Percentiles rank a stretch among this genome's conserved stretches.
These are phyloP conservation scores for Allophyes oxyacanthae DNA, from an alignment of 2,888 invertebrate genomes.

Conservation along the genomic window DNA sequence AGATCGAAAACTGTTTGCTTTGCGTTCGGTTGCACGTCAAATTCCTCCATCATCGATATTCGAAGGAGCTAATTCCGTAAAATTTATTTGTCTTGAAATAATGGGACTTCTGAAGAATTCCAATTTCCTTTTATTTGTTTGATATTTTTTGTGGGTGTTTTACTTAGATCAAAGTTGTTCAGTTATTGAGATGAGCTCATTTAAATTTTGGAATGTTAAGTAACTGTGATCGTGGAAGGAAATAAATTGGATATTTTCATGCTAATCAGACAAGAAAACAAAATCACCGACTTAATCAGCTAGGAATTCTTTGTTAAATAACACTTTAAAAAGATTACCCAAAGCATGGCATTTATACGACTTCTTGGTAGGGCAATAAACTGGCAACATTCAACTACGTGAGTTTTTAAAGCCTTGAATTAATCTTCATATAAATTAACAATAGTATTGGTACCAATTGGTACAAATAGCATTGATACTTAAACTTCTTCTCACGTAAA, in stretches of 20 bases:
- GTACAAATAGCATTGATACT: slow-evolving; percentile 25
- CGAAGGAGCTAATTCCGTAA: slow-evolving; percentile 55
- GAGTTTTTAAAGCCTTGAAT: no score
- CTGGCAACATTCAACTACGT: no score
- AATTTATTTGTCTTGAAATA: slow-evolving; percentile 56
- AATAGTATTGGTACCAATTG: no score
- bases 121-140: slow-evolving; percentile 55
- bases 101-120: slow-evolving; percentile 52
- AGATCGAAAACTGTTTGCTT: slow-evolving; percentile 78
- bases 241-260: slow-evolving; percentile 46
- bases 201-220: slow-evolving; percentile 49
- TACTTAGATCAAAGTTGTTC: slow-evolving; percentile 43
- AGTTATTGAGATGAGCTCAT: slow-evolving; percentile 53
- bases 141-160: slow-evolving; percentile 51
- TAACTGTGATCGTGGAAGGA: slow-evolving; percentile 41
- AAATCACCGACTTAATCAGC: slow-evolving; percentile 21
- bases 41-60: slow-evolving; percentile 50
- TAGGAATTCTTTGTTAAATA: background rate
- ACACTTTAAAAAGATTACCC: no score
- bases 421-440: background rate
- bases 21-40: slow-evolving; percentile 63
- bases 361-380: no score
- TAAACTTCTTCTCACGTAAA: slow-evolving; percentile 1
- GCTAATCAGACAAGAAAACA: slow-evolving; percentile 22
- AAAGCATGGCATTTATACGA: no score